Evolutionary conservation across 1,140 invertebrate species (phyloP).

Genomic region (Ips nitidus): DNA sequence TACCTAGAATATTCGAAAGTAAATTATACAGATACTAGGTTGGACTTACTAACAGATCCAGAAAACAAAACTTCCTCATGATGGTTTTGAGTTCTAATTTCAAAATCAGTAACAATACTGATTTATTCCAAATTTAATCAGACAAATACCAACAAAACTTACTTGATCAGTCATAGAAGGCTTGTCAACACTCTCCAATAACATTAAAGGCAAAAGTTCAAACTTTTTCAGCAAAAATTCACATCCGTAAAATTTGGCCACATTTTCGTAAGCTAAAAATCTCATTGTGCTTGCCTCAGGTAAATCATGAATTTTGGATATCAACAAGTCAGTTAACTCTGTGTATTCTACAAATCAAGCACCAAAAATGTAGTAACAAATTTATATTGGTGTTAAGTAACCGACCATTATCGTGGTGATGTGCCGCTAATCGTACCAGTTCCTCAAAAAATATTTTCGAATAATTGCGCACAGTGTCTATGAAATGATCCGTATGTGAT

Average conservation of each 20-base stretch:
- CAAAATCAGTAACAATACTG: too few relatives aligned
- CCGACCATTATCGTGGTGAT: constrained; percentile 33
- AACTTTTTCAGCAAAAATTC: constrained; percentile 34
- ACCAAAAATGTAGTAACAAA: not conserved
- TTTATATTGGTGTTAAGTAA: constrained; percentile 2
- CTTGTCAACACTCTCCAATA: constrained; percentile 30
- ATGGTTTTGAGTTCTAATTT: too few relatives aligned
- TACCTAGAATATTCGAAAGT: constrained; percentile 20
- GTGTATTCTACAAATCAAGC: constrained; percentile 21
- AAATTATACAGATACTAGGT: too few relatives aligned
- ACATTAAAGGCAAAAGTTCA: constrained; percentile 27
- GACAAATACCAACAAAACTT: not conserved
- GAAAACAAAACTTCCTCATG: too few relatives aligned
- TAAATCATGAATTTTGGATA: constrained; percentile 33
- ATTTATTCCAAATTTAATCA: too few relatives aligned
- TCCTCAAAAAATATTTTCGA: constrained; percentile 35
- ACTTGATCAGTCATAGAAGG: constrained; percentile 31
- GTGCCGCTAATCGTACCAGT: constrained; percentile 32
- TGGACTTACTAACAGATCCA: too few relatives aligned
- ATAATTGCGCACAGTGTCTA: constrained; percentile 36
- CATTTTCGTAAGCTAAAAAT: constrained; percentile 33
- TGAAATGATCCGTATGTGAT: constrained; percentile 34
- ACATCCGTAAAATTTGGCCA: constrained; percentile 27
- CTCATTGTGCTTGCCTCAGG: constrained; percentile 24
- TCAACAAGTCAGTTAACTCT: constrained; percentile 26